phyloP scores from a whole-genome alignment of 2,113 vertebrate species.

The Daubentonia madagascariensis region DNA sequence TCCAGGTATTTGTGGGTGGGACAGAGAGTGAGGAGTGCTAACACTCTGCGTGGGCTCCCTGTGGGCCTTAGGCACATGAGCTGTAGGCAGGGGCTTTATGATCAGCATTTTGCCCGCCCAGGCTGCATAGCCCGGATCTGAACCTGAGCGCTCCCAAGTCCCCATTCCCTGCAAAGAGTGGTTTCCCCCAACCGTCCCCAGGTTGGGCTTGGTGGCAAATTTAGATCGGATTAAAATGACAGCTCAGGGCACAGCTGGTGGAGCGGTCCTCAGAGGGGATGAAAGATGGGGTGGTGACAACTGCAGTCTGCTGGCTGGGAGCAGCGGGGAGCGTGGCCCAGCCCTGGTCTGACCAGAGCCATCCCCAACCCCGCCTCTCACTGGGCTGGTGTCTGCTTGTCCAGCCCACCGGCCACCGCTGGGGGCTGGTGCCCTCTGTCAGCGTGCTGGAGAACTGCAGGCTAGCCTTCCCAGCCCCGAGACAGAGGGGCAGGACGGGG shows the following conservation, averaged over 20 bases:
- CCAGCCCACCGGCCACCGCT: neutral
- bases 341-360: neutral
- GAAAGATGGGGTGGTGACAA: neutral
- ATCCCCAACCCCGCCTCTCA: too few relatives aligned
- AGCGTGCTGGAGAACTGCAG: neutral
- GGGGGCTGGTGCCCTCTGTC: conserved; percentile 26
- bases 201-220: neutral
- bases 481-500: fast-evolving
- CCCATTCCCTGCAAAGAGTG: neutral
- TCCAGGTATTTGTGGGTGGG: neutral
- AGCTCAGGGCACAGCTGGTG: neutral
- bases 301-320: neutral
- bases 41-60: neutral
- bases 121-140: neutral
- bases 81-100: neutral
- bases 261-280: neutral
- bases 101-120: neutral
- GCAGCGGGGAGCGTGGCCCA: neutral
- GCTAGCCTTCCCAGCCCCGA: neutral
- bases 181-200: neutral
- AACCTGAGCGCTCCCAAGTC: neutral
- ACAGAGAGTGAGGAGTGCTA: neutral
- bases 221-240: conserved; percentile 9
- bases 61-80: too few relatives aligned
- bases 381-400: neutral